Evolutionary conservation across 2,888 invertebrate species (phyloP), one percentile per base, ranked within the genome.

Genomic region (Labia minor): DNA sequence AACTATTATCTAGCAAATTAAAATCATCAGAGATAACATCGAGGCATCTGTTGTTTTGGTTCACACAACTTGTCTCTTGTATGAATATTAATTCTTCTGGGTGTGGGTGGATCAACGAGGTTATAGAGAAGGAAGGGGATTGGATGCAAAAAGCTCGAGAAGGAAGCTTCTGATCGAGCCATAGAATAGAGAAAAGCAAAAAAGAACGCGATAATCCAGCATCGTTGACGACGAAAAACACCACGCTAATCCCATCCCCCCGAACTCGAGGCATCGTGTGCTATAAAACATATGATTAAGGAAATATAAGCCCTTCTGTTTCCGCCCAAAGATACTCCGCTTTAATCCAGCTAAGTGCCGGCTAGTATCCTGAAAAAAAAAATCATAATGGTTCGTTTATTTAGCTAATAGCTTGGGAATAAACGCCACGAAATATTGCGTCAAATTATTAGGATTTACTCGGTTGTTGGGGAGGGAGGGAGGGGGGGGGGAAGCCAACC

Each of bases 201-300:
- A 26, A 26, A 26, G 26, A 26, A 3, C 26, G 8, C 26, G 4
- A 6, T 26, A 26, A 26, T 26, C 26, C 26, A 26, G 4, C 26
- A 8, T 26, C 26, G 8, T 8, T 26, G n/a, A 26, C 26, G 26
- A 26, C 26, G 26, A 26, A 26, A 26, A 26, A 26, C 26, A 8
- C 26, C 26, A 49, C 8, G 49, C 49, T 49, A 49, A 49, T 49
- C 49, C 49, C 49, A 14, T 14, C 49, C 49, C 49, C n/a, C 49
- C 49, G n/a, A 16, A 49, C 4, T 8, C 26, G 26, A 26, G 26
- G 26, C 26, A 8, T 26, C 26, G 26, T 26, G 26, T 26, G 49
- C 49, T 49, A 49, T 49, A 49, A 49, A 49, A 49, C 49, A 49
- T 49, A 49, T 49, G 49, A 49, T 49, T 49, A 49, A 49, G 49